These are phyloP conservation scores for Ailurus styani DNA, from an alignment of 2,113 vertebrate species.

Conservation along the genomic window DNA sequence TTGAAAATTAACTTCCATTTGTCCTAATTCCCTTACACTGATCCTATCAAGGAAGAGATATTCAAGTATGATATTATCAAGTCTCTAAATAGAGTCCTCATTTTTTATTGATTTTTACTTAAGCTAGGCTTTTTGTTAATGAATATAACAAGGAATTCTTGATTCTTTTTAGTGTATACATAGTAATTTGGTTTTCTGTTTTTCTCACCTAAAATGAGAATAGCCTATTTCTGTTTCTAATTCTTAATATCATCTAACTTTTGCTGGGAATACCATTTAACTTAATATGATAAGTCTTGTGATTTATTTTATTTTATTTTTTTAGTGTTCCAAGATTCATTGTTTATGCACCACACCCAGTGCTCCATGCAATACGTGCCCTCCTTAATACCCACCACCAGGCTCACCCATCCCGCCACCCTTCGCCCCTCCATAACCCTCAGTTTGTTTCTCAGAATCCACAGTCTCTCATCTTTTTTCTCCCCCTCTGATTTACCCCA, in stretches of 20 bases:
- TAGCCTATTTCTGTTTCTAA: neutral
- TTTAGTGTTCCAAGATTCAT: too few relatives aligned
- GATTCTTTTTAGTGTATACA: neutral
- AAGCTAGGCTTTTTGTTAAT: neutral
- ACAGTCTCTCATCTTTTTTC: too few relatives aligned
- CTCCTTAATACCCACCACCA: too few relatives aligned
- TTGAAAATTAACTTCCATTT: slow-evolving; percentile 28
- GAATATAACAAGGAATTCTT: neutral
- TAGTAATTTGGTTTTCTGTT: neutral
- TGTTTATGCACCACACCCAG: too few relatives aligned
- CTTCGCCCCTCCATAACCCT: too few relatives aligned
- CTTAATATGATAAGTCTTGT: neutral
- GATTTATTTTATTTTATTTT: neutral
- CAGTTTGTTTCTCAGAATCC: too few relatives aligned
- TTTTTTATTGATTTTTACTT: slow-evolving; percentile 29
- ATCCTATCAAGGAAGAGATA: neutral
- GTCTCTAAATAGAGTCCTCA: neutral
- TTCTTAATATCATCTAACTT: neutral
- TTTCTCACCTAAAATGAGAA: neutral
- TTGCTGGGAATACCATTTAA: neutral
- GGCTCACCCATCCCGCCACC: too few relatives aligned
- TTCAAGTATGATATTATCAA: neutral
- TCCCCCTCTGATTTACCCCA: too few relatives aligned
- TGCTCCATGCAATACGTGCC: too few relatives aligned
- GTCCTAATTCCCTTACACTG: slow-evolving; percentile 1